Conservation (phyloP, 2,113 vertebrate genomes). For the Gavia stellata region DNA sequence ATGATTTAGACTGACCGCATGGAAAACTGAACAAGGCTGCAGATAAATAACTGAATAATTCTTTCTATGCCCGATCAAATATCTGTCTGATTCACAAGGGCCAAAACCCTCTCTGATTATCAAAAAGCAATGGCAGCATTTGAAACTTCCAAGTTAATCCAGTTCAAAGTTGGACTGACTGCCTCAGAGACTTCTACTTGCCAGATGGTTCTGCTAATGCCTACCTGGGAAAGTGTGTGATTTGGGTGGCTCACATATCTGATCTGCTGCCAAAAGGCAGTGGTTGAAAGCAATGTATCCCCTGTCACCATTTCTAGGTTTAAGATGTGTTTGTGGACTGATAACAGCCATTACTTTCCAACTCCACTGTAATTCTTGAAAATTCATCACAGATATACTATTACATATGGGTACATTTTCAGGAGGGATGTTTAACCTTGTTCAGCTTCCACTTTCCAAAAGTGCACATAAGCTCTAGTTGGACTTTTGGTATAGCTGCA, state of each 20-base stretch:
- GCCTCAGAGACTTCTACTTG: slow-evolving; percentile 63
- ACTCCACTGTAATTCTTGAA: neutral
- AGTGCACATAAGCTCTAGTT: neutral
- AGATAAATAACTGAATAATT: slow-evolving; percentile 62
- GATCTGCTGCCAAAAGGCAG: slow-evolving; percentile 20
- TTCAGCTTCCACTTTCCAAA: neutral
- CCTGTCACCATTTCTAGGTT: slow-evolving; percentile 5
- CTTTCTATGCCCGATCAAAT: slow-evolving; percentile 31
- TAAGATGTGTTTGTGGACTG: neutral
- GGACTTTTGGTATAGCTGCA: neutral
- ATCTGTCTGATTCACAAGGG: slow-evolving; percentile 49
- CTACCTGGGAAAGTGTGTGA: neutral
- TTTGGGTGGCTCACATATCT: slow-evolving; percentile 15
- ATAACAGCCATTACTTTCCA: neutral
- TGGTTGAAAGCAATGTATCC: neutral
- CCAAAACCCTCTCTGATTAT: slow-evolving; percentile 51
- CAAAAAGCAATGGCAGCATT: slow-evolving; percentile 25
- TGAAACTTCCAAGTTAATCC: slow-evolving; percentile 69
- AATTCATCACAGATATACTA: neutral
- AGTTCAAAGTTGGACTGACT: slow-evolving; percentile 63
- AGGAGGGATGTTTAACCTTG: neutral
- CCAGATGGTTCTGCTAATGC: slow-evolving; percentile 64
- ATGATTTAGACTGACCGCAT: neutral
- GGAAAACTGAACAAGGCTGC: slow-evolving; percentile 25
- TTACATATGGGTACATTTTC: neutral